phyloP scores from a whole-genome alignment of 2,113 vertebrate genomes.

The Columbina picui region DNA sequence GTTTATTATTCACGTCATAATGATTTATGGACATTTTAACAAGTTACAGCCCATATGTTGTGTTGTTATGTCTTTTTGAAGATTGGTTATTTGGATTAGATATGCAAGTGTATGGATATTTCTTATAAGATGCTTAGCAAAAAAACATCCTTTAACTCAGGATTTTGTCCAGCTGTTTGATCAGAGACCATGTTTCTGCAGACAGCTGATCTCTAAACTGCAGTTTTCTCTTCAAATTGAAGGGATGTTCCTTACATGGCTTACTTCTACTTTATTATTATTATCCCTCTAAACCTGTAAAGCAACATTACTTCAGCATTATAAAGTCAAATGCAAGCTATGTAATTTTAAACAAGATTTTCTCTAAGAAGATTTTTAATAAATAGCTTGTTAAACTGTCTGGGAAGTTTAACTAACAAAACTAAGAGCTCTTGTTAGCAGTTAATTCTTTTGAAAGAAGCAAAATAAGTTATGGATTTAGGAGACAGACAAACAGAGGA shows the following conservation, averaged over 20 bases:
- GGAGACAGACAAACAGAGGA: not conserved
- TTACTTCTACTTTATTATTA: not conserved
- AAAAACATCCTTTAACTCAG: not conserved
- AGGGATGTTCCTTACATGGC: not conserved
- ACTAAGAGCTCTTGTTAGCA: not conserved
- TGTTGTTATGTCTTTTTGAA: slow-evolving; percentile 47
- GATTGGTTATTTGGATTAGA: slow-evolving; percentile 50
- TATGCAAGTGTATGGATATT: not conserved
- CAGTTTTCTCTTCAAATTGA: not conserved
- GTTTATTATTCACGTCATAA: slow-evolving; percentile 48
- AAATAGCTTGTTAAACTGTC: slow-evolving; percentile 21
- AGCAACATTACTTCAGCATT: not conserved
- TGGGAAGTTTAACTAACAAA: slow-evolving; percentile 22
- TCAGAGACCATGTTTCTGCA: not conserved
- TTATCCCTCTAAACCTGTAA: not conserved
- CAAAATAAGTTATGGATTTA: not conserved
- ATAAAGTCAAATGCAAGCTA: slow-evolving; percentile 6
- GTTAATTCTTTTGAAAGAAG: not conserved
- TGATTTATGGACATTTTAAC: slow-evolving; percentile 32
- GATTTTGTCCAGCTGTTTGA: slow-evolving; percentile 28
- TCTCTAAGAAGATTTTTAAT: slow-evolving; percentile 27
- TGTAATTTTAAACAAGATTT: slow-evolving; percentile 43
- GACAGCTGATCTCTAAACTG: not conserved
- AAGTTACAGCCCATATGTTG: slow-evolving; percentile 9
- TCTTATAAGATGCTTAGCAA: slow-evolving; percentile 31